Evolutionary conservation across 37 sponge, comb jelly and placozoan species (phyloP), one percentile per base, ranked within the genome.

Genomic region (Eunapius fragilis): DNA sequence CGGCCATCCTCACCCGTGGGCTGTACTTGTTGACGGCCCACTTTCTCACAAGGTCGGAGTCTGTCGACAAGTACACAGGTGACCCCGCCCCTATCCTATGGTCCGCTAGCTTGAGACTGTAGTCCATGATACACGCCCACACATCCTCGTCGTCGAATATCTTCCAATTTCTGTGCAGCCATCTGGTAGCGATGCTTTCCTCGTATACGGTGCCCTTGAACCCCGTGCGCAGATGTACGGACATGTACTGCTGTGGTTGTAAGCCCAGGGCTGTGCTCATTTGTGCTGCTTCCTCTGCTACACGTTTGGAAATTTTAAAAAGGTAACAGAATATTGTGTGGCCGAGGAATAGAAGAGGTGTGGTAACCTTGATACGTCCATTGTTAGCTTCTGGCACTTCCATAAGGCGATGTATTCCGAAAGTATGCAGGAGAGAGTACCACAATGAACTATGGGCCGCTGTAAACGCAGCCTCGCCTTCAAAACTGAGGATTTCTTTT

Each of bases 181-280:
- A 58, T 58, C 58, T 58, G 14, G 58, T 58, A 19, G 58, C 58
- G 19, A 58, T 17, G 22, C 58, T 30, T 22, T 81, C 77, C 27
- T 89, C 84, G 38, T 58, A 68, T 14, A 50, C 2, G 4, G 37
- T 89, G 0, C 89, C 89, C 24, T 58, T 28, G 33, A 89, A 89
- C 23, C 89, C 89, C 14, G 89, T 83, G 2, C 84, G 49, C 10
- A 89, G 49, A 58, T 89, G 89, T 5, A 89, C 78, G 25, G 74
- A 79, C 0, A 77, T 38, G 28, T 83, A 89, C 0, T 37, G 67
- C 48, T 77, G n/a, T 14, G 38, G 41, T 2, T 75, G 41, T 12
- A 87, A 68, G 2, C 76, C 68, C 75, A 87, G 70, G 19, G n/a
- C 30, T 6, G 50, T 58, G 22, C 47, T 67, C 22, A 68, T 24